A percentile compares a stretch with the other conserved stretches of the same genome.
phyloP scores from a whole-genome alignment of 2,113 vertebrate species.

The Chionodraco myersi region DNA sequence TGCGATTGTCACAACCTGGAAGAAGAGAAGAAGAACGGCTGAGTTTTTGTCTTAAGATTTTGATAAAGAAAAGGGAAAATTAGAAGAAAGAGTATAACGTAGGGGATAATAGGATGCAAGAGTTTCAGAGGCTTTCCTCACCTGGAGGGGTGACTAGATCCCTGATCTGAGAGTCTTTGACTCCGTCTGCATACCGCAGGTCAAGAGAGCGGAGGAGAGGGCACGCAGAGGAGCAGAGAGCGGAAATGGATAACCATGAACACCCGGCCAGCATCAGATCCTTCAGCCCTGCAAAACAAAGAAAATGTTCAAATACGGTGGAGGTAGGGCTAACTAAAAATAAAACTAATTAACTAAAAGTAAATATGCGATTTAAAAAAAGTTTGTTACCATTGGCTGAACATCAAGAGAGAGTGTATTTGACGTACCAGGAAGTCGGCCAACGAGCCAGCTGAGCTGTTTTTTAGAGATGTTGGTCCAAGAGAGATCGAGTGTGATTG shows the following conservation, averaged over 20 bases:
- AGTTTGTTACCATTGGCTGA: too few species aligned
- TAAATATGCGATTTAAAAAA: too few species aligned
- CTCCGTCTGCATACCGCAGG: conserved; percentile 95
- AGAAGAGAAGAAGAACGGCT: background rate
- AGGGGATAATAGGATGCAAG: background rate
- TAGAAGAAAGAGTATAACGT: too few species aligned
- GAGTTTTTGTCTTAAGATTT: background rate
- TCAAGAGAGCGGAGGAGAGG: conserved; percentile 97
- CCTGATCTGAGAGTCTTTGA: conserved; percentile 96
- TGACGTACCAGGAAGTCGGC: conserved; percentile 90
- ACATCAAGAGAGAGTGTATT: background rate
- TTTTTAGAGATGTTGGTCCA: conserved; percentile 99
- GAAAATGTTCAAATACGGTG: background rate
- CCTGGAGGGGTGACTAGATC: conserved; percentile 93
- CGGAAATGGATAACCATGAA: conserved; percentile 94
- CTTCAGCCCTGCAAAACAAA: conserved; percentile 87
- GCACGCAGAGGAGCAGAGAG: conserved; percentile 95
- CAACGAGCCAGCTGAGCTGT: conserved; percentile 96
- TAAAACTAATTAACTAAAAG: too few species aligned
- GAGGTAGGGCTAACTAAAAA: too few species aligned
- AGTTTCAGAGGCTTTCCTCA: conserved; percentile 48
- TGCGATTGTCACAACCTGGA: conserved; percentile 95
- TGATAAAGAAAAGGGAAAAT: background rate
- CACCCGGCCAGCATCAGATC: conserved; percentile 95
- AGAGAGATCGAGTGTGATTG: conserved; percentile 93